Conservation (phyloP, 2,888 invertebrate genomes). For the Xanthia icteritia region DNA sequence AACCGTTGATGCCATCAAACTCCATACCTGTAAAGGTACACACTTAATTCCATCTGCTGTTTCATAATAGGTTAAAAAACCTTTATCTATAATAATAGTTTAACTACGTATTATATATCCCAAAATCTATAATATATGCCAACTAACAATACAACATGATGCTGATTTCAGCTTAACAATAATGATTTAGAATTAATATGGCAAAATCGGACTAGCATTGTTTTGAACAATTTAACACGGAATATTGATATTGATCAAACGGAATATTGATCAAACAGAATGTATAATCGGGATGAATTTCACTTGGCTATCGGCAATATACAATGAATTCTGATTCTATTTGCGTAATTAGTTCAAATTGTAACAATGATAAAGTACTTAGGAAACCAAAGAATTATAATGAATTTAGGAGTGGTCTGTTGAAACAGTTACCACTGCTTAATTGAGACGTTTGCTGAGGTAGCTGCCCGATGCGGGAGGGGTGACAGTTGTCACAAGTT, state of each 20-base stretch:
- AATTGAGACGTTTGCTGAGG: no score
- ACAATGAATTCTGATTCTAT: conserved; percentile 20
- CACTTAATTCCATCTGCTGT: neutral
- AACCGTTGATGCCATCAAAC: neutral
- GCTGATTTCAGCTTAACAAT: conserved; percentile 14
- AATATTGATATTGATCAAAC: no score
- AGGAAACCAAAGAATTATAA: neutral
- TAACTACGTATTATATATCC: neutral
- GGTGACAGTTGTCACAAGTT: no score
- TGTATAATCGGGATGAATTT: conserved; percentile 45
- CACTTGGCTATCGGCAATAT: conserved; percentile 35
- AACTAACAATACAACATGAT: neutral
- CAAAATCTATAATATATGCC: neutral
- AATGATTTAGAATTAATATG: conserved; percentile 35
- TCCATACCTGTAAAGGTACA: neutral
- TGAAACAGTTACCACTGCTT: neutral
- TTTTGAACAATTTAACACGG: conserved; percentile 30
- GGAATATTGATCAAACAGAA: conserved; percentile 49
- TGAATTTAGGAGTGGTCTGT: neutral
- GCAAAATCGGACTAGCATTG: conserved; percentile 22
- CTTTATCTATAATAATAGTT: neutral
- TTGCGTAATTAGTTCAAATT: conserved; percentile 24
- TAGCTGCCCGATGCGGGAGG: no score
- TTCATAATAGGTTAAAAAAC: neutral
- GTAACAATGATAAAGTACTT: neutral